phyloP scores from a whole-genome alignment of 1,140 invertebrate genomes.

The Battus philenor region DNA sequence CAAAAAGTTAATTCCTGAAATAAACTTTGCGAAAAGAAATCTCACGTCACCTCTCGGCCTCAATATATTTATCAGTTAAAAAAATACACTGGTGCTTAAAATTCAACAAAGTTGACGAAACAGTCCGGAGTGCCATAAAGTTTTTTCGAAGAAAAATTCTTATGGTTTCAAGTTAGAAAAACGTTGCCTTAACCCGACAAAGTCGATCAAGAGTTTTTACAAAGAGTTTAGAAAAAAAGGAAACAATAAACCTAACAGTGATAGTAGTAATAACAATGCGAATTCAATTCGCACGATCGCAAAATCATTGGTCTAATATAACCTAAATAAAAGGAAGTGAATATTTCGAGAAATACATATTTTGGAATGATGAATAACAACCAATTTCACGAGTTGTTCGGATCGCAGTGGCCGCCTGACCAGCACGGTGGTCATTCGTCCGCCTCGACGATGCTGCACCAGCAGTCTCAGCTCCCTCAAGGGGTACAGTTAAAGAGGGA shows the following conservation, averaged over 20 bases:
- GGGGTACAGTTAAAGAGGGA: conserved; percentile 62
- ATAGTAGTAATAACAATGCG: conserved; percentile 60
- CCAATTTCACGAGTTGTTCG: conserved; percentile 71
- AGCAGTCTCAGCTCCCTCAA: conserved; percentile 38
- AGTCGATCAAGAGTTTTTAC: conserved; percentile 44
- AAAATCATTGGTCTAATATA: conserved; percentile 35
- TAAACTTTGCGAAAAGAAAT: conserved; percentile 71
- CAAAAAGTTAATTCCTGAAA: conserved; percentile 71
- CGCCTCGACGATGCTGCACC: conserved; percentile 67
- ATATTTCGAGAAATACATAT: conserved; percentile 23
- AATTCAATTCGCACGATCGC: conserved; percentile 51
- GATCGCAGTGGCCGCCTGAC: conserved; percentile 73
- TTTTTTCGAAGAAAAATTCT: conserved; percentile 53
- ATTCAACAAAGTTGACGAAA: conserved; percentile 57
- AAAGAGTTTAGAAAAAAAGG: conserved; percentile 28
- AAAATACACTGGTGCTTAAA: conserved; percentile 39
- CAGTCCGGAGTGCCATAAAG: conserved; percentile 56
- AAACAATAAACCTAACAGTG: conserved; percentile 43
- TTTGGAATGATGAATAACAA: conserved; percentile 59
- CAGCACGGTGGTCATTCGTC: conserved; percentile 67
- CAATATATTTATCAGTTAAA: conserved; percentile 71
- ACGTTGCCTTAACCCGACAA: conserved; percentile 63
- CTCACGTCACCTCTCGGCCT: conserved; percentile 61
- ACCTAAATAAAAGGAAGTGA: conserved; percentile 32
- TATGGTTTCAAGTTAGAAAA: conserved; percentile 41